Evolutionary conservation across 2,113 vertebrate species (phyloP).

Genomic region (Neolamprologus modestus): DNA sequence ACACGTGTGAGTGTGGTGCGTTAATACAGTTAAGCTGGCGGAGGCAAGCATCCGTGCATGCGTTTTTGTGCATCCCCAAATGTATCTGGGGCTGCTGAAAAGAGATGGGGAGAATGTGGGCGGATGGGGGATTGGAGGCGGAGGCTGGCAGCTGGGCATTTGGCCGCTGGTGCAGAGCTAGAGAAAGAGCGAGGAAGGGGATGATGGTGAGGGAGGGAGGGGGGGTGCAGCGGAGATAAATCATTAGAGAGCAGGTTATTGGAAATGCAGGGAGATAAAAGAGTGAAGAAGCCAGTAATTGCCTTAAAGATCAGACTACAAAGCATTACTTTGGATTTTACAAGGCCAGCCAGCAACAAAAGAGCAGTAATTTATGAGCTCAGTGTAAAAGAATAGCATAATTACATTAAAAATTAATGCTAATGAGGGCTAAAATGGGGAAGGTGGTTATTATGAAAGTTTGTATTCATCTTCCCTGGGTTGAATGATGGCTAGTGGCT

Average conservation of each 20-base stretch:
- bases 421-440: constrained; percentile 99
- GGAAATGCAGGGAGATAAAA: constrained; percentile 83
- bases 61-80: constrained; percentile 35
- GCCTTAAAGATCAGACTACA: constrained; percentile 99
- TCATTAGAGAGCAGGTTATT: constrained; percentile 87
- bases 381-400: constrained; percentile 99
- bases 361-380: constrained; percentile 99
- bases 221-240: constrained; percentile 67
- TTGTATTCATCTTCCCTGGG: constrained; percentile 99
- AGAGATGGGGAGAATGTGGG: constrained; percentile 53
- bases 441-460: constrained; percentile 99
- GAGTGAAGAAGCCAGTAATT: constrained; percentile 95
- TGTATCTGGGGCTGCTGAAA: constrained; percentile 40
- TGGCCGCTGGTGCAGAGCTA: constrained; percentile 56
- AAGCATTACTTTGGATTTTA: constrained; percentile 99
- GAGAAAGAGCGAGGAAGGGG: constrained; percentile 15
- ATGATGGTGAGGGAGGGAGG: neutral
- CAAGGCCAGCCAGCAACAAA: constrained; percentile 99
- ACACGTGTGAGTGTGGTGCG: constrained; percentile 3
- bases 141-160: constrained; percentile 64
- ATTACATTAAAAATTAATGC: constrained; percentile 99
- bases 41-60: constrained; percentile 9
- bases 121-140: constrained; percentile 46
- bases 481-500: constrained; percentile 99
- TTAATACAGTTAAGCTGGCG: constrained; percentile 16